Percentiles rank a stretch among this genome's conserved stretches.
Conservation (phyloP, 2,113 vertebrate genomes). For the Rhinoptilus africanus region DNA sequence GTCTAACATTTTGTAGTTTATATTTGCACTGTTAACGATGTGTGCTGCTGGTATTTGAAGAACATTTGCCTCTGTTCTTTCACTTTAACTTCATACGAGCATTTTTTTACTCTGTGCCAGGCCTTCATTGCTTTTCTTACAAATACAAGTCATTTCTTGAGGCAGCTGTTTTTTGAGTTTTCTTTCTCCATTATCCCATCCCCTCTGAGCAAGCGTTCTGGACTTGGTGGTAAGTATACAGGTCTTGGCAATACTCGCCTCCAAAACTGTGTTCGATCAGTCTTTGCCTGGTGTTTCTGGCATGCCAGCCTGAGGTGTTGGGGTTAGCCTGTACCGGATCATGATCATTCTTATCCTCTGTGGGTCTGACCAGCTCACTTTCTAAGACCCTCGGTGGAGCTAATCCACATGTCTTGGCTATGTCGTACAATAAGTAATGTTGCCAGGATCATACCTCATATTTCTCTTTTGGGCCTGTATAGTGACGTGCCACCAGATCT, state of each 20-base stretch:
- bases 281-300: conserved; percentile 77
- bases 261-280: conserved; percentile 71
- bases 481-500: conserved; percentile 63
- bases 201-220: conserved; percentile 66
- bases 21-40: conserved; percentile 74
- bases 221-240: conserved; percentile 71
- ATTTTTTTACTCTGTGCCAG: conserved; percentile 76
- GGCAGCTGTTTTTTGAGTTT: conserved; percentile 75
- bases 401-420: conserved; percentile 69
- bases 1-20: conserved; percentile 75
- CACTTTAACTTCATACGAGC: conserved; percentile 71
- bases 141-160: conserved; percentile 78
- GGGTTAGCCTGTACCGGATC: conserved; percentile 69
- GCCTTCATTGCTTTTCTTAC: conserved; percentile 77
- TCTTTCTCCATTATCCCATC: conserved; percentile 71
- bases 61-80: conserved; percentile 74
- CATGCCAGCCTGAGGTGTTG: conserved; percentile 75
- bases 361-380: conserved; percentile 65
- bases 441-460: conserved; percentile 69
- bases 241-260: conserved; percentile 70
- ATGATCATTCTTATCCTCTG: conserved; percentile 71
- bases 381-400: conserved; percentile 64
- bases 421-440: conserved; percentile 64
- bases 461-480: conserved; percentile 50
- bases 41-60: conserved; percentile 75